phyloP scores from a whole-genome alignment of 2,888 invertebrate genomes.

The Macaria notata region DNA sequence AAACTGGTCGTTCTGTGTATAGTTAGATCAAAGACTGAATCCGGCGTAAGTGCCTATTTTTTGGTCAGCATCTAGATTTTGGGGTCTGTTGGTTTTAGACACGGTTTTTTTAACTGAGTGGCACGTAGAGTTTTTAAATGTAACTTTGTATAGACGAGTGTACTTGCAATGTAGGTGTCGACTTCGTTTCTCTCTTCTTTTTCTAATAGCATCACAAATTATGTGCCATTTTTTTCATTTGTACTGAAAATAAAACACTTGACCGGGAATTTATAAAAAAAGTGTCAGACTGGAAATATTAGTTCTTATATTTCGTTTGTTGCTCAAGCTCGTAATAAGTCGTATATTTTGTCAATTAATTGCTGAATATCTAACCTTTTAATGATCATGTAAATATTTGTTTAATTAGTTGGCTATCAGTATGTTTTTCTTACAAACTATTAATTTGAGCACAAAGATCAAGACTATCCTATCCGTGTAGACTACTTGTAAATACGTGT shows the following conservation, averaged over 20 bases:
- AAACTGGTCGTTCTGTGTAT: constrained; percentile 45
- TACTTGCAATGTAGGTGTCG: not conserved
- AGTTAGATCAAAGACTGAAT: constrained; percentile 75
- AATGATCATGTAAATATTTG: too few species aligned
- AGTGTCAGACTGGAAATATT: too few species aligned
- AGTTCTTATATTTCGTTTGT: too few species aligned
- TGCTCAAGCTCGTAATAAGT: too few species aligned
- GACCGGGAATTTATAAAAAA: too few species aligned
- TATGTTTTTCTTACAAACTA: too few species aligned
- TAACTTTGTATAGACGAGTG: not conserved
- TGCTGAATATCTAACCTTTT: too few species aligned
- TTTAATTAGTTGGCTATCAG: too few species aligned
- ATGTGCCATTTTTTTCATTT: too few species aligned
- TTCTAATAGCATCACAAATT: not conserved
- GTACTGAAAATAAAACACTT: too few species aligned
- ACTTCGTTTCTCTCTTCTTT: too few species aligned
- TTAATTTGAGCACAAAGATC: constrained; percentile 2
- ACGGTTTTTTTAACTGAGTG: constrained; percentile 1
- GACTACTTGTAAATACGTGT: constrained; percentile 27
- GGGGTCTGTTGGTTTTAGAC: constrained; percentile 12
- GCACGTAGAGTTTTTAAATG: not conserved
- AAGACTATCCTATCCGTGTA: constrained; percentile 29
- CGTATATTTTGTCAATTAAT: too few species aligned
- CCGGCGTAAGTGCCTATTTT: constrained; percentile 70
- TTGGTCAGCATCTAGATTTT: constrained; percentile 48